These are phyloP conservation scores for Panthera uncia DNA, from an alignment of 2,113 vertebrate genomes.

Conservation along the genomic window DNA sequence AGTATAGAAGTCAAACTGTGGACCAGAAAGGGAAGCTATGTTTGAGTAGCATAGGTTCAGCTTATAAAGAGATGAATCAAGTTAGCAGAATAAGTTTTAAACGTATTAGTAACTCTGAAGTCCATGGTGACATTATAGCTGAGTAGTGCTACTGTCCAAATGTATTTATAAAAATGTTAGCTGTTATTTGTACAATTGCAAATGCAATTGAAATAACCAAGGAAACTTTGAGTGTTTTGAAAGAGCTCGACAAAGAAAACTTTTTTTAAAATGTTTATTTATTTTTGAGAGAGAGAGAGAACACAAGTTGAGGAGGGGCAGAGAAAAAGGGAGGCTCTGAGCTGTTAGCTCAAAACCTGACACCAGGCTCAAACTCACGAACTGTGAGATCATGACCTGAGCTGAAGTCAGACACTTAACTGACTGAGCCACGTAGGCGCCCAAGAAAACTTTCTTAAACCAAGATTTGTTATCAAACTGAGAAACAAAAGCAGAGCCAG, in stretches of 20 bases:
- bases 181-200: not conserved
- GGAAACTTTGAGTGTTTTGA: not conserved
- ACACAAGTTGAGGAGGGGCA: too few species aligned
- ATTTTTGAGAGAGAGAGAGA: too few species aligned
- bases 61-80: not conserved
- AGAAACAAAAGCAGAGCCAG: not conserved
- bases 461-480: not conserved
- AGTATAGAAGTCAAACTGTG: not conserved
- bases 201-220: not conserved
- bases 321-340: too few species aligned
- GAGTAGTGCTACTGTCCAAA: not conserved
- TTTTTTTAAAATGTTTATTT: not conserved
- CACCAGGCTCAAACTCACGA: too few species aligned
- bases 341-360: too few species aligned
- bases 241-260: not conserved
- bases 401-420: too few species aligned
- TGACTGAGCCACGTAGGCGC: too few species aligned
- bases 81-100: not conserved
- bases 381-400: too few species aligned
- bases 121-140: not conserved
- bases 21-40: not conserved
- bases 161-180: not conserved
- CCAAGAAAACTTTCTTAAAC: not conserved
- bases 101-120: not conserved
- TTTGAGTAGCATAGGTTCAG: not conserved